phyloP scores from a whole-genome alignment of 2,888 invertebrate genomes.

The Salticus scenicus region DNA sequence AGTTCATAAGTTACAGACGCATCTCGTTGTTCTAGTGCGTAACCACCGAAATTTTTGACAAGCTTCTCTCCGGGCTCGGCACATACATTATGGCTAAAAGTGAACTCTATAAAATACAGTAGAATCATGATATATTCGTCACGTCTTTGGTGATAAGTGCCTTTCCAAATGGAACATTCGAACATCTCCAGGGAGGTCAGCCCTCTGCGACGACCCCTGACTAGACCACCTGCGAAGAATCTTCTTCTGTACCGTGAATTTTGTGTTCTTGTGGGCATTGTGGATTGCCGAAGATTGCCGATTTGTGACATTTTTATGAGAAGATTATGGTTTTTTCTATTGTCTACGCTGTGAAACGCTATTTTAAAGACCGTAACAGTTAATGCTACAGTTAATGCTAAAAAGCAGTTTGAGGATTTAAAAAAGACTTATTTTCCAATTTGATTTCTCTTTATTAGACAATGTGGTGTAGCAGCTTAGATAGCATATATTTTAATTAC shows the following conservation, averaged over 20 bases:
- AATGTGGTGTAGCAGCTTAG: too few relatives aligned
- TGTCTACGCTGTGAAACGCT: too few relatives aligned
- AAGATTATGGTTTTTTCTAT: neutral
- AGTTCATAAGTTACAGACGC: neutral
- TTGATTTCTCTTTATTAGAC: too few relatives aligned
- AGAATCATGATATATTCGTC: constrained; percentile 16
- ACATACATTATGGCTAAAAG: neutral
- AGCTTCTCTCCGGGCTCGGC: neutral
- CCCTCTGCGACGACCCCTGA: neutral
- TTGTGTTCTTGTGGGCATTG: neutral
- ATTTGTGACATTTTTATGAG: constrained; percentile 5
- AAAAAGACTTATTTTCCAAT: too few relatives aligned
- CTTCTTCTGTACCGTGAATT: neutral
- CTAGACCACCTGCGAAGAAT: constrained; percentile 14
- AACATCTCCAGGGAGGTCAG: constrained; percentile 4
- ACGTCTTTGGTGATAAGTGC: constrained; percentile 14
- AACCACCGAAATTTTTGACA: neutral
- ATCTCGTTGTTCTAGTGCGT: neutral
- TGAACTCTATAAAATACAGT: neutral
- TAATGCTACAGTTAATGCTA: too few relatives aligned
- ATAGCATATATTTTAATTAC: too few relatives aligned
- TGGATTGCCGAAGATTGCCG: neutral
- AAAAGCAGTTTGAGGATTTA: too few relatives aligned
- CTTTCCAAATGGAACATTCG: constrained; percentile 1
- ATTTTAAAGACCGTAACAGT: too few relatives aligned